phyloP scores from a whole-genome alignment of 2,888 invertebrate genomes.

The Pardosa pseudoannulata region DNA sequence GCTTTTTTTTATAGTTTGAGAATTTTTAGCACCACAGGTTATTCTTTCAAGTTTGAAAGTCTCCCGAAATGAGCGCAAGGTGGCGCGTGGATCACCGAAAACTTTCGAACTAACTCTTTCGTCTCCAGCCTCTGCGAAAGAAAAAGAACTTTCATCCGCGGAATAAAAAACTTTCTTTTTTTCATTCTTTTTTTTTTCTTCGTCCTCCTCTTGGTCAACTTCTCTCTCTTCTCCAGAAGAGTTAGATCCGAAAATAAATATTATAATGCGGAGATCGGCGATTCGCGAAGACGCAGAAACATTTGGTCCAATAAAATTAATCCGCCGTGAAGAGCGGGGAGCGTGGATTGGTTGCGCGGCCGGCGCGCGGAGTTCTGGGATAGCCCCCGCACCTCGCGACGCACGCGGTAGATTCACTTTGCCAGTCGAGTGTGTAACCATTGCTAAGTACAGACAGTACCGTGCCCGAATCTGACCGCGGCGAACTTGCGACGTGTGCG shows the following conservation, averaged over 20 bases:
- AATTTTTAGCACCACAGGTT: neutral
- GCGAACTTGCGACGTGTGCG: slow-evolving; percentile 12
- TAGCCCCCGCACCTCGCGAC: slow-evolving; percentile 47
- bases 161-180: slow-evolving; percentile 36
- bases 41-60: neutral
- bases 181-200: slow-evolving; percentile 22
- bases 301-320: slow-evolving; percentile 64
- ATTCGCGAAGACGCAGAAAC: slow-evolving; percentile 62
- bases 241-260: slow-evolving; percentile 56
- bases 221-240: slow-evolving; percentile 16
- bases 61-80: slow-evolving; percentile 28
- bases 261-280: slow-evolving; percentile 47
- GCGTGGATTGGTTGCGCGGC: slow-evolving; percentile 28
- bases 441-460: neutral
- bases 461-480: neutral
- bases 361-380: slow-evolving; percentile 53
- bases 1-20: too few species aligned
- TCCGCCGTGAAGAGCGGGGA: slow-evolving; percentile 17
- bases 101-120: slow-evolving; percentile 24
- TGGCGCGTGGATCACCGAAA: slow-evolving; percentile 36
- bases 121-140: slow-evolving; percentile 23
- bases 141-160: neutral
- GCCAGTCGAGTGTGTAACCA: slow-evolving; percentile 42
- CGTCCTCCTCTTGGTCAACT: slow-evolving; percentile 48
- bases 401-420: slow-evolving; percentile 21